These are phyloP conservation scores for Spialia ferax DNA, from an alignment of 2,888 invertebrate species.

Conservation along the genomic window DNA sequence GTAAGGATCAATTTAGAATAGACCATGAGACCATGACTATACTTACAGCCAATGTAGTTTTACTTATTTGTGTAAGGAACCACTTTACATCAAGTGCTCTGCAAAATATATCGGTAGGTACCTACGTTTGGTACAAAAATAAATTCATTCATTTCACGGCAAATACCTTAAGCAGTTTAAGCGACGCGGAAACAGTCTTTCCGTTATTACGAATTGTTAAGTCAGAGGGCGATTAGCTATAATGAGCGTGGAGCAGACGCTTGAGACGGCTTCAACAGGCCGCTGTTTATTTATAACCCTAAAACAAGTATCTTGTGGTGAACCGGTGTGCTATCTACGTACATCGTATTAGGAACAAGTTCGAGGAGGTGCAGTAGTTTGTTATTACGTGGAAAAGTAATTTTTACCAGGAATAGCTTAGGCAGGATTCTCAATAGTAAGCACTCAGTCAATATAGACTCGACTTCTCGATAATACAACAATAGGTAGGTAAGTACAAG, in stretches of 20 bases:
- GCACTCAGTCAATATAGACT: no score
- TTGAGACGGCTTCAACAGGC: slow-evolving; percentile 40
- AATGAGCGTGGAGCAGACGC: slow-evolving; percentile 50
- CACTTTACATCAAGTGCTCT: background rate
- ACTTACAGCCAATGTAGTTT: background rate
- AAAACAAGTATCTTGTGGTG: slow-evolving; percentile 18
- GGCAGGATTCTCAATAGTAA: background rate
- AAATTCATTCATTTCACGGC: slow-evolving; percentile 42
- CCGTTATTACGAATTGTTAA: slow-evolving; percentile 64
- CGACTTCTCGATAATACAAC: no score
- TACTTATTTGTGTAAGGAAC: background rate
- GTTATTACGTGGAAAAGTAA: background rate
- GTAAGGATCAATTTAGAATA: background rate
- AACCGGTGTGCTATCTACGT: slow-evolving; percentile 14
- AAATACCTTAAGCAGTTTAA: slow-evolving; percentile 52
- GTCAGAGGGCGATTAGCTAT: slow-evolving; percentile 57
- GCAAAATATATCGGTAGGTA: background rate
- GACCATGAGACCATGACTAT: no score
- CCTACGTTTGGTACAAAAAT: background rate
- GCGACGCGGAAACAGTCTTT: slow-evolving; percentile 68
- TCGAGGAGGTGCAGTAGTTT: slow-evolving; percentile 6
- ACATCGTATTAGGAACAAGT: slow-evolving; percentile 11
- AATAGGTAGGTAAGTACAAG: no score
- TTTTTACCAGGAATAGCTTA: slow-evolving; percentile 2
- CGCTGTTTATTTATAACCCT: slow-evolving; percentile 35